A percentile compares a stretch with the other conserved stretches of the same genome.
Evolutionary conservation across 64 coral and sea anemone species (phyloP).

Genomic region (Exaiptasia diaphana): DNA sequence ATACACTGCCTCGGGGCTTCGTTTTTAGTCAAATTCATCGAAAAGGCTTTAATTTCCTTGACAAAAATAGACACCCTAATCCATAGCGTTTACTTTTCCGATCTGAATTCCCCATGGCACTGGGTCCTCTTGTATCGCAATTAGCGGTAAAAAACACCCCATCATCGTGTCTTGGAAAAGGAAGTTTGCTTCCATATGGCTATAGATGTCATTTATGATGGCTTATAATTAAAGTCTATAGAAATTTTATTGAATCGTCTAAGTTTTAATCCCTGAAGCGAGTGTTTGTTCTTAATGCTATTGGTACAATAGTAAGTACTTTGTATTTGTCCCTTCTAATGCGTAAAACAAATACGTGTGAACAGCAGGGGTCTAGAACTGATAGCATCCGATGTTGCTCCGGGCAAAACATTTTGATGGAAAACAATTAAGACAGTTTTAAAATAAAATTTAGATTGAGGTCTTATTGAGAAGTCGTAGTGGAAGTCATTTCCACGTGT

Average conservation of each 20-base stretch:
- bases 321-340: conserved; percentile 87
- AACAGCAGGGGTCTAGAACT: conserved; percentile 73
- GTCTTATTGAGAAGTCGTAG: conserved; percentile 75
- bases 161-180: conserved; percentile 11
- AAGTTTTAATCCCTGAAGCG: conserved; percentile 25
- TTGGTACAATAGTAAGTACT: conserved; percentile 70
- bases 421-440: conserved; percentile 95
- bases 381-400: conserved; percentile 87
- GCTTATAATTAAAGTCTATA: no score
- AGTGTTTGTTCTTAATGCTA: conserved; percentile 71
- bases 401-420: conserved; percentile 84
- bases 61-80: neutral
- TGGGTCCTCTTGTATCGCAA: conserved; percentile 70
- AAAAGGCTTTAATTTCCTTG: conserved; percentile 50
- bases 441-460: conserved; percentile 86
- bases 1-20: conserved; percentile 66
- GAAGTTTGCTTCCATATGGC: conserved; percentile 54
- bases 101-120: neutral
- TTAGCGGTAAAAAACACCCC: conserved; percentile 74
- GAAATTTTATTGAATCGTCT: no score
- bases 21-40: conserved; percentile 16
- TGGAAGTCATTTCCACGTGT: conserved; percentile 89
- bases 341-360: conserved; percentile 91
- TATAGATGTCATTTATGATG: neutral
- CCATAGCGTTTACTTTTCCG: neutral